A percentile compares a stretch with the other conserved stretches of the same genome.
Evolutionary conservation across 2,888 invertebrate species (phyloP).

Genomic region (Oxycera nigricornis): DNA sequence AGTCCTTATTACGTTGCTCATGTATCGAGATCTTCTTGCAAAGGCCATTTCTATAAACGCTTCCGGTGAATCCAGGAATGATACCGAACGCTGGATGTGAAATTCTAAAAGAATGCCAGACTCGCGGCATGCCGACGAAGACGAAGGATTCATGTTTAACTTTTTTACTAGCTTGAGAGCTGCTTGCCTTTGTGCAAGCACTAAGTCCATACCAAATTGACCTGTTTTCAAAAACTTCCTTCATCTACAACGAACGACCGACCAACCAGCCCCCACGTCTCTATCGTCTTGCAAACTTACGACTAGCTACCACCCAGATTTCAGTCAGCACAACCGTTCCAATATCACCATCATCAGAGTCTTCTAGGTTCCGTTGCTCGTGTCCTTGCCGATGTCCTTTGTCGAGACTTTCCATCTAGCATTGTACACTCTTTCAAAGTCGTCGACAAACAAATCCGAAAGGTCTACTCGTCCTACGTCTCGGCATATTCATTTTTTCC

Average conservation of each 20-base stretch:
- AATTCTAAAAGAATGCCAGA: background rate
- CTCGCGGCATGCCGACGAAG: background rate
- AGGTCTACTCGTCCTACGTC: constrained; percentile 20
- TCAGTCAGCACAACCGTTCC: too few species aligned
- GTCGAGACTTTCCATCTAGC: constrained; percentile 15
- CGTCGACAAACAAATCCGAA: constrained; percentile 35
- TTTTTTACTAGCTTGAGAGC: background rate
- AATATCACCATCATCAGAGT: background rate
- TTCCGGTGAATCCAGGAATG: constrained; percentile 15
- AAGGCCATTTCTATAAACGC: constrained; percentile 32
- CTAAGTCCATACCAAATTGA: constrained; percentile 42
- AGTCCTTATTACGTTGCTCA: background rate
- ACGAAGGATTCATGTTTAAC: constrained; percentile 11
- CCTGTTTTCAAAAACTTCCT: constrained; percentile 44
- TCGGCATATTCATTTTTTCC: background rate
- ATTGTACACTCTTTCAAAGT: constrained; percentile 12
- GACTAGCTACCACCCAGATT: background rate
- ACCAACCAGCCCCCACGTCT: constrained; percentile 19
- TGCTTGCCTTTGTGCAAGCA: constrained; percentile 15
- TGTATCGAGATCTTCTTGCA: constrained; percentile 6
- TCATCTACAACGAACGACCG: constrained; percentile 29
- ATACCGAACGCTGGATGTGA: background rate
- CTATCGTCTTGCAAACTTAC: background rate
- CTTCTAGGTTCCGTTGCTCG: background rate
- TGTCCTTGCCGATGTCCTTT: constrained; percentile 4